Base-by-base conservation (phyloP, 2,113 vertebrate genomes). In the Campylorhamphus procurvoides region DNA sequence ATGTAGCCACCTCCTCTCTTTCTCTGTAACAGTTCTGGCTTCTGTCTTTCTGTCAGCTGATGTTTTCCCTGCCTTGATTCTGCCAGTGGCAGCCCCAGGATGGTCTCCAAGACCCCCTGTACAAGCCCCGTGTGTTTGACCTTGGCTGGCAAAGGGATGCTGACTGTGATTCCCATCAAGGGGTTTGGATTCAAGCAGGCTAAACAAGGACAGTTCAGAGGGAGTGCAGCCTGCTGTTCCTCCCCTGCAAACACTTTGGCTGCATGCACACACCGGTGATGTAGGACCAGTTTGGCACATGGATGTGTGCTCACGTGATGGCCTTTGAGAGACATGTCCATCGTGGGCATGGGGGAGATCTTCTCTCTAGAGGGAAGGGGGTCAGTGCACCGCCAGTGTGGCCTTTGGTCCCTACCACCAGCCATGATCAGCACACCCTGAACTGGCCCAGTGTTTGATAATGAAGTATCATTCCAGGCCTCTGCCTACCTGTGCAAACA, bases 401-500 rank as follows among this genome's bases (percentile, higher is more conserved):
- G 68, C 17, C 64, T 44, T 42, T 59, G 16, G 47, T 69, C 10
- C 31, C 42, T 5, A 9, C 14, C 31, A 35, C 12, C 42, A 86
- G 35, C 9, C 9, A 28, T 0, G 3, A 33, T 12, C 64, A 84
- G 37, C 74, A 79, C 23, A 68, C 12, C n/a, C 64, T 27, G 14
- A 85, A 28, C n/a, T 71, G 58, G n/a, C 28, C 19, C 50, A 81
- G 49, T 7, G 47, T 28, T 60, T 6, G 4, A 72, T 44, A 44
- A 68, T 1, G 0, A 76, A 67, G 44, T 3, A 4, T 11, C 2
- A 0, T 44, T 81, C 25, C 80, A 81, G 52, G 20, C 16, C 55
- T 62, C 46, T 82, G 73, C 97, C 94, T 94, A 99, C 99, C 98
- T 99, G 98, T 89, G 99, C 97, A 97, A 99, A 99, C 73, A 96